A percentile compares a stretch with the other conserved stretches of the same genome.
These are phyloP conservation scores for Petromus typicus DNA, from an alignment of 2,113 vertebrate genomes.

Conservation along the genomic window DNA sequence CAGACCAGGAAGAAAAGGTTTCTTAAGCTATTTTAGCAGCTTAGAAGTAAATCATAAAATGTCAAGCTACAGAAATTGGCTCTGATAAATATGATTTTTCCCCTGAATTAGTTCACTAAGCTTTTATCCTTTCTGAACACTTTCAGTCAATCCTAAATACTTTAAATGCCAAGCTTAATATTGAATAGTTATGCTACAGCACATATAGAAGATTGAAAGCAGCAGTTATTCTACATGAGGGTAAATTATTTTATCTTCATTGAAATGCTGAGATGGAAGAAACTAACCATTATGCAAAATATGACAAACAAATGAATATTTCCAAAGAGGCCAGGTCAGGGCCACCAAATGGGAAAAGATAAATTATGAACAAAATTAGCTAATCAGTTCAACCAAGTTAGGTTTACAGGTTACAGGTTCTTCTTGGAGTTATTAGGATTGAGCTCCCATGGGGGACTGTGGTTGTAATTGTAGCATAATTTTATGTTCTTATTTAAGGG, in stretches of 20 bases:
- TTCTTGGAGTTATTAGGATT: background rate
- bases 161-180: conserved; percentile 83
- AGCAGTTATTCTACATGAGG: conserved; percentile 57
- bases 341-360: conserved; percentile 26
- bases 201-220: conserved; percentile 69
- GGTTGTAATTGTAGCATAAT: conserved; percentile 77
- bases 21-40: conserved; percentile 88
- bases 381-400: conserved; percentile 10
- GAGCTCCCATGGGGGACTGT: conserved; percentile 15
- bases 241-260: conserved; percentile 74
- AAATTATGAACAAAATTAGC: background rate
- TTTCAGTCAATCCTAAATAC: conserved; percentile 84
- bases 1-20: conserved; percentile 83
- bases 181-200: conserved; percentile 77
- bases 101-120: conserved; percentile 85
- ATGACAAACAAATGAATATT: conserved; percentile 36
- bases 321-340: background rate
- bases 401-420: background rate
- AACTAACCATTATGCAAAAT: conserved; percentile 43
- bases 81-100: conserved; percentile 86
- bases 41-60: conserved; percentile 88
- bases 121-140: conserved; percentile 84
- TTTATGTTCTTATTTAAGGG: conserved; percentile 75
- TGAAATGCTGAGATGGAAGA: conserved; percentile 53
- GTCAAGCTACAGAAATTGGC: conserved; percentile 87